A percentile compares a stretch with the other conserved stretches of the same genome.
Conservation (phyloP, 2,888 invertebrate genomes). For the Galerucella calmariensis region DNA sequence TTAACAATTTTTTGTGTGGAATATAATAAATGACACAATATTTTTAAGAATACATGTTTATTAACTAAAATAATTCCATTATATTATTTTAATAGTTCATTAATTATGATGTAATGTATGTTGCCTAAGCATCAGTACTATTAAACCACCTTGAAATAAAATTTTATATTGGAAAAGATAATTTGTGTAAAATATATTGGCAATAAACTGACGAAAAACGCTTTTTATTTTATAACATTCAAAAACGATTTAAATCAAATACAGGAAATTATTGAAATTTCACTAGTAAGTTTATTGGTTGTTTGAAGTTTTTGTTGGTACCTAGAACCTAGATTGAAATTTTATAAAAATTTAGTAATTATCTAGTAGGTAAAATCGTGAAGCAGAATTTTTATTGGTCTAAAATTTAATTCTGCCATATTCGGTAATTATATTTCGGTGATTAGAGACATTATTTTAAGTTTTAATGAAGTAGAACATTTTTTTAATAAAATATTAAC, state of each 20-base stretch:
- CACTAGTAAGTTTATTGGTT: not conserved
- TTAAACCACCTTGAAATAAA: not conserved
- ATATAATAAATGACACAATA: no score
- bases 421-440: not conserved
- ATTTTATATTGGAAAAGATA: no score
- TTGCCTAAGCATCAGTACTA: not conserved
- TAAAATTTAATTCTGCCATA: not conserved
- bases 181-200: no score
- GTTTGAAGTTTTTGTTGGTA: not conserved
- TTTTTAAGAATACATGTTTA: no score
- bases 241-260: not conserved
- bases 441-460: not conserved
- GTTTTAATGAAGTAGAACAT: not conserved
- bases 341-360: not conserved
- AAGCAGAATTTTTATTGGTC: not conserved
- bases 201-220: no score
- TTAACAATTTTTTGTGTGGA: no score
- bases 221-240: not conserved
- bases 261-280: not conserved
- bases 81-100: no score
- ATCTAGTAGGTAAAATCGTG: not conserved
- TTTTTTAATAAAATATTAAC: not conserved
- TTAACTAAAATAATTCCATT: no score
- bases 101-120: not conserved
- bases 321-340: no score